Evolutionary conservation across 1,140 invertebrate genomes (phyloP).

Genomic region (Akabosia matsudoensis): DNA sequence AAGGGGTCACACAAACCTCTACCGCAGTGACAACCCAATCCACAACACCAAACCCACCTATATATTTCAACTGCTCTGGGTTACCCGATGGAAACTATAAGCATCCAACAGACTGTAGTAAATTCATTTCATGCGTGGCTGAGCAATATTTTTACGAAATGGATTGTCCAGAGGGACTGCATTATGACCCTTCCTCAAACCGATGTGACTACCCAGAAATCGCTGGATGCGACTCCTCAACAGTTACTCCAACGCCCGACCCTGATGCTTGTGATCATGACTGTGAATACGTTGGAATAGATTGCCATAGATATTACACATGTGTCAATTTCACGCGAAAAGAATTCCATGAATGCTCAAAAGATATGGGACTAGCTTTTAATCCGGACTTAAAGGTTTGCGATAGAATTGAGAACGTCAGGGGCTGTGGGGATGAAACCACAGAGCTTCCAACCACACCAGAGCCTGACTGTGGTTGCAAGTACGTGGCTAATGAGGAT

Average conservation of each 20-base stretch:
- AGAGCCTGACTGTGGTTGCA: not conserved
- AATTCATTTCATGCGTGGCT: slow-evolving; percentile 14
- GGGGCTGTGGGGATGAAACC: not conserved
- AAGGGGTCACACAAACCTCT: not conserved
- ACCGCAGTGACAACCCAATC: not conserved
- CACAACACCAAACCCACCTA: not conserved
- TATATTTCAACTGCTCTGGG: not conserved
- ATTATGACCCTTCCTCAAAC: not conserved
- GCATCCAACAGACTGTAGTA: slow-evolving; percentile 10
- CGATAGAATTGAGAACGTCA: slow-evolving; percentile 1
- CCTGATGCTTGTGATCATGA: not conserved
- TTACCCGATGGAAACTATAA: slow-evolving; percentile 10
- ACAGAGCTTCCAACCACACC: not conserved
- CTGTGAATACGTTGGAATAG: slow-evolving; percentile 7
- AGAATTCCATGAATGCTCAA: not conserved
- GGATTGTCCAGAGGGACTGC: not conserved
- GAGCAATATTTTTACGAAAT: not conserved
- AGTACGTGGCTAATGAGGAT: not conserved
- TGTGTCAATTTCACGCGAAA: not conserved
- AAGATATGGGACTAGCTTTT: not conserved
- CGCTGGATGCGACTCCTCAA: not conserved
- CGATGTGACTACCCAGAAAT: not conserved
- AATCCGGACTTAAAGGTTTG: not conserved
- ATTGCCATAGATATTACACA: slow-evolving; percentile 2
- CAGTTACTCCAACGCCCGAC: not conserved